phyloP scores from a whole-genome alignment of 2,113 vertebrate species.

The Crotalus helleri region DNA sequence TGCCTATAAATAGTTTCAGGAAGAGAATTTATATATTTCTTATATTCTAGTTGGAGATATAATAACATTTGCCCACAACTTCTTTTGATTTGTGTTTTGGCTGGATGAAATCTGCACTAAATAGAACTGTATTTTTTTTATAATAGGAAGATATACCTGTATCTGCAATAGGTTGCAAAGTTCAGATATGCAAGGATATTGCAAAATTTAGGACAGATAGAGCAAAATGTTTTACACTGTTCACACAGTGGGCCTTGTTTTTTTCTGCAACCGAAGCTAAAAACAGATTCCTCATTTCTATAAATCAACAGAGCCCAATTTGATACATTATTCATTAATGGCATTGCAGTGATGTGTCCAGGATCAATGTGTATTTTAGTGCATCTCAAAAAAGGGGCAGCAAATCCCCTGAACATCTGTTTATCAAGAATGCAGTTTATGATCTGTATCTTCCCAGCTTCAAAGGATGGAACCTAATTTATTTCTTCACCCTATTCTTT shows the following conservation, averaged over 20 bases:
- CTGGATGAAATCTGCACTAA: not conserved
- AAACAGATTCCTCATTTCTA: not conserved
- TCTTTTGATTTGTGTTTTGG: not conserved
- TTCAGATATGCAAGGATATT: not conserved
- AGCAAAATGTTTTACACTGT: not conserved
- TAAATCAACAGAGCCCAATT: not conserved
- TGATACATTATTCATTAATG: not conserved
- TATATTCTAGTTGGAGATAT: constrained; percentile 18
- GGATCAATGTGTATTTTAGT: not conserved
- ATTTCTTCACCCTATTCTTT: not conserved
- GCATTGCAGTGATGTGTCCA: not conserved
- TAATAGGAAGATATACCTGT: not conserved
- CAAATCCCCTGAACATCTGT: not conserved
- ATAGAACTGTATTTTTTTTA: not conserved
- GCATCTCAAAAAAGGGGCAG: not conserved
- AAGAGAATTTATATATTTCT: not conserved
- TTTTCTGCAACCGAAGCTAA: not conserved
- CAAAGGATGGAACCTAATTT: not conserved
- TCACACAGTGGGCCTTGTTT: not conserved
- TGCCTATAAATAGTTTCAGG: constrained; percentile 24
- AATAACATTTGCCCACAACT: not conserved
- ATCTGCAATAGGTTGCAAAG: not conserved
- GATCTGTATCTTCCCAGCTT: not conserved
- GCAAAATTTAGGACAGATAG: not conserved
- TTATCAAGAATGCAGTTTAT: not conserved